Percentiles rank a stretch among this genome's conserved stretches.
Conservation (phyloP, 2,888 invertebrate genomes). For the Trachelus troglodyta region DNA sequence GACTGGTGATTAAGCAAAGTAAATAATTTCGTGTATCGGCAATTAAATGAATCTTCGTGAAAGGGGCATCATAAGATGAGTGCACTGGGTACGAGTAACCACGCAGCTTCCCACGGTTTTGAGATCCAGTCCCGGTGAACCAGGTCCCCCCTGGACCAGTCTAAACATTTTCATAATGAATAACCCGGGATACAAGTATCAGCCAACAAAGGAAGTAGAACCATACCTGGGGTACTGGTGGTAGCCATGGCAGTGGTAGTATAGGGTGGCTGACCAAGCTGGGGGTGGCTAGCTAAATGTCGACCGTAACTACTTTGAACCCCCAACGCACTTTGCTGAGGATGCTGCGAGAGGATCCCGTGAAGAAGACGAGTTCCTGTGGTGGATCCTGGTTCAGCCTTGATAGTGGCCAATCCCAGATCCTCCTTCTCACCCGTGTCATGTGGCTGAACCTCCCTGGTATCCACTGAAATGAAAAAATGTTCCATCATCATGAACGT, state of each 20-base stretch:
- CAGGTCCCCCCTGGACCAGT: slow-evolving; percentile 44
- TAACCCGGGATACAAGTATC: no score
- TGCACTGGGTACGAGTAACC: slow-evolving; percentile 63
- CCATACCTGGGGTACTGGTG: slow-evolving; percentile 71
- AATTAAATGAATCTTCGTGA: slow-evolving; percentile 64
- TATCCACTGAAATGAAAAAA: slow-evolving; percentile 71
- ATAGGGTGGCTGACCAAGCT: slow-evolving; percentile 74
- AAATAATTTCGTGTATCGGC: slow-evolving; percentile 56
- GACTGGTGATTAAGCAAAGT: no score
- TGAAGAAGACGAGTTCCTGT: slow-evolving; percentile 69
- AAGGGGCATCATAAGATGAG: slow-evolving; percentile 61
- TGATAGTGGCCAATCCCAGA: slow-evolving; percentile 56
- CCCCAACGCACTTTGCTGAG: slow-evolving; percentile 67
- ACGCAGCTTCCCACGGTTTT: slow-evolving; percentile 56
- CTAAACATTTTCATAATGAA: slow-evolving; percentile 15
- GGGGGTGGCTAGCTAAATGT: slow-evolving; percentile 63
- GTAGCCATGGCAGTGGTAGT: slow-evolving; percentile 66
- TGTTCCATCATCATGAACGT: no score
- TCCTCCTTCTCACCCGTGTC: slow-evolving; percentile 57
- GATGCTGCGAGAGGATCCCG: slow-evolving; percentile 73
- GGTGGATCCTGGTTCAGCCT: slow-evolving; percentile 60
- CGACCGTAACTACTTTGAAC: slow-evolving; percentile 61
- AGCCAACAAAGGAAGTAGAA: no score
- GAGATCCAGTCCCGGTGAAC: slow-evolving; percentile 9
- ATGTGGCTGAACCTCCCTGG: slow-evolving; percentile 70